Base-by-base conservation (phyloP, 2,797 vertebrate species). In the Naso thynnoides region DNA sequence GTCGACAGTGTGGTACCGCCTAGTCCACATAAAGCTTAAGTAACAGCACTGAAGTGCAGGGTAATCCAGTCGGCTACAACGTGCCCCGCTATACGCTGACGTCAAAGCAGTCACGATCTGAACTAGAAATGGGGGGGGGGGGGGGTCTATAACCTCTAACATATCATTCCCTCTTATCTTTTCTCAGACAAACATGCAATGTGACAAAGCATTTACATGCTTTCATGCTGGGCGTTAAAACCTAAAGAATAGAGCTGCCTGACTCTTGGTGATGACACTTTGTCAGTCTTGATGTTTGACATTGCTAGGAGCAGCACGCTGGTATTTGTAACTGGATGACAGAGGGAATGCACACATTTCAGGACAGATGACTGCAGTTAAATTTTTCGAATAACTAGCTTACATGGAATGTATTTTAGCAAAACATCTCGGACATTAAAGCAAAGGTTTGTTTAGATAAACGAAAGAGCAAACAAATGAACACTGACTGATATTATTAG, bases 1-100 rank as follows among this genome's bases (percentile, higher is more conserved):
- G 64, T 71, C 19, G 54, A 21, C 39, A n/a, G 10, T 31, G 15
- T 26, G 42, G 26, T 23, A 11, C 44, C 24, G 57, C 54, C 6
- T 50, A 48, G 39, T 61, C 16, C 24, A 71, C 33, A 67, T 31
- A 27, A 24, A 47, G 21, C 29, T 55, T 29, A 59, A 74, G 50
- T 47, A 53, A 70, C 15, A 19, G 27, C 9, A 15, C 16, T n/a
- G n/a, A 62, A 38, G 33, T 15, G 55, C 24, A 38, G 29, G 18
- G 13, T 45, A 54, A 54, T 69, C 18, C 44, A 74, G 5, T 72
- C 14, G 55, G 14, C 13, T 19, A 7, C 14, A 36, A 42, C 10
- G 0, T 48, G 42, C 2, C 42, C 4, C 2, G 36, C 18, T 45
- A 23, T n/a, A 31, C 24, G 26, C 9, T 27, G 11, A 65, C 1